Conservation (phyloP, 2,113 vertebrate genomes). For the Speoplatyrhinus poulsoni region DNA sequence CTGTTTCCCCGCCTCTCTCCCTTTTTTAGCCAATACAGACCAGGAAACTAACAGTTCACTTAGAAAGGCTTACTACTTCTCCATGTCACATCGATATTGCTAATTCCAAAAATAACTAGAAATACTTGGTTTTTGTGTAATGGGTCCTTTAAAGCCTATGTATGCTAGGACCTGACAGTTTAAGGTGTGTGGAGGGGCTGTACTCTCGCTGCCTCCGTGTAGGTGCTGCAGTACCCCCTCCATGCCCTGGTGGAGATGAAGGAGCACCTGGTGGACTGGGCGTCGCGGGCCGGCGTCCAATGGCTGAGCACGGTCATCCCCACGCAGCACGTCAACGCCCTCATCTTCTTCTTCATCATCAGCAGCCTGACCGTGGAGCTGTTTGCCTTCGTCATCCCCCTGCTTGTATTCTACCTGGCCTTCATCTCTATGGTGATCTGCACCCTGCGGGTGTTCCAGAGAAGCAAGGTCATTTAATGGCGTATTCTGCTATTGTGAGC, state of each 20-base stretch:
- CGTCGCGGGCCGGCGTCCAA: slow-evolving; percentile 92
- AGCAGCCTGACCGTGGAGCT: slow-evolving; percentile 95
- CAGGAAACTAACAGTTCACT: no score
- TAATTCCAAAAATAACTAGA: no score
- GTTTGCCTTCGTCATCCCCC: slow-evolving; percentile 90
- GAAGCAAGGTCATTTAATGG: slow-evolving; percentile 81
- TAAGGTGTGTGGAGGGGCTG: no score
- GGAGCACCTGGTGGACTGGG: slow-evolving; percentile 91
- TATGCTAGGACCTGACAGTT: no score
- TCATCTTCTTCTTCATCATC: slow-evolving; percentile 97
- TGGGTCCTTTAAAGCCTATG: no score
- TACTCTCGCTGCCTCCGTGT: slow-evolving; percentile 7
- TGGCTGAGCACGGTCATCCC: slow-evolving; percentile 95
- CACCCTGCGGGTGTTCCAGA: slow-evolving; percentile 92
- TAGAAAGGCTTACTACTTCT: no score
- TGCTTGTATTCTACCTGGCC: slow-evolving; percentile 95
- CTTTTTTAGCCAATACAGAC: no score
- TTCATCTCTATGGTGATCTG: slow-evolving; percentile 97
- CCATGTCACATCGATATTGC: no score
- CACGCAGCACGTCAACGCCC: slow-evolving; percentile 95
- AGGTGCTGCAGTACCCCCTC: slow-evolving; percentile 92
- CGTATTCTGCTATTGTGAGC: no score
- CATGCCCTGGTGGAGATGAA: slow-evolving; percentile 88
- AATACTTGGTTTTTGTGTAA: no score
- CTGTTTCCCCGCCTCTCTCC: no score